Evolutionary conservation across 2,888 invertebrate genomes (phyloP).

Genomic region (Apoda limacodes): DNA sequence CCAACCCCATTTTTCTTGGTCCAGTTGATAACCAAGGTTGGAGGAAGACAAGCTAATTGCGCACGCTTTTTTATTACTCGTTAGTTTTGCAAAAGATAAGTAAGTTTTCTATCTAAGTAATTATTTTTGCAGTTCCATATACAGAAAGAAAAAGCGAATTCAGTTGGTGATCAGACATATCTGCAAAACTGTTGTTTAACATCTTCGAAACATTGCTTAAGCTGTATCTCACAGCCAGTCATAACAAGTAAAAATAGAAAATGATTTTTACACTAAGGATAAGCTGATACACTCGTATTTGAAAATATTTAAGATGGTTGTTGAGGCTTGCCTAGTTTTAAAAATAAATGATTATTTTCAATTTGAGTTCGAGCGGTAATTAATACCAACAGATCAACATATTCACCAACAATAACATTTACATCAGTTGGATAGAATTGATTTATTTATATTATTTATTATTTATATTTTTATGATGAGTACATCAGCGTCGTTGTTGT

Average conservation of each 20-base stretch:
- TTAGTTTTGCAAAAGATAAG: slow-evolving; percentile 1
- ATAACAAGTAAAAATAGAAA: background rate
- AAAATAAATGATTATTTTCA: background rate
- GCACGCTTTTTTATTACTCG: slow-evolving; percentile 1
- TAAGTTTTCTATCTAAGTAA: background rate
- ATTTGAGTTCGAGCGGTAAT: slow-evolving; percentile 1
- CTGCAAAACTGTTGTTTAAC: background rate
- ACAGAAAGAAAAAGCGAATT: slow-evolving; percentile 1
- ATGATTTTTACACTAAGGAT: background rate
- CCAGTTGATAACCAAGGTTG: background rate
- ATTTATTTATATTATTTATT: slow-evolving; percentile 2
- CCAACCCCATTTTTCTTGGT: too few species aligned
- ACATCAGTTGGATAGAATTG: background rate
- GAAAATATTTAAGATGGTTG: background rate
- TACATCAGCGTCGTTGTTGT: slow-evolving; percentile 1
- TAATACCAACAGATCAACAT: slow-evolving; percentile 3
- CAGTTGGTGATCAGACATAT: background rate
- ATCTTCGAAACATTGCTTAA: background rate
- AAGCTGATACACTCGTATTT: slow-evolving; percentile 1
- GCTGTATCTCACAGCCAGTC: slow-evolving; percentile 1
- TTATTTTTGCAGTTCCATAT: background rate
- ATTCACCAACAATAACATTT: slow-evolving; percentile 1
- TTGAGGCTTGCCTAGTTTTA: background rate
- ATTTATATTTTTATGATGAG: too few species aligned
- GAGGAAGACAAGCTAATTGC: too few species aligned